Evolutionary conservation across 1,140 invertebrate species (phyloP).

Genomic region (Hyposmocoma kahamanoa): DNA sequence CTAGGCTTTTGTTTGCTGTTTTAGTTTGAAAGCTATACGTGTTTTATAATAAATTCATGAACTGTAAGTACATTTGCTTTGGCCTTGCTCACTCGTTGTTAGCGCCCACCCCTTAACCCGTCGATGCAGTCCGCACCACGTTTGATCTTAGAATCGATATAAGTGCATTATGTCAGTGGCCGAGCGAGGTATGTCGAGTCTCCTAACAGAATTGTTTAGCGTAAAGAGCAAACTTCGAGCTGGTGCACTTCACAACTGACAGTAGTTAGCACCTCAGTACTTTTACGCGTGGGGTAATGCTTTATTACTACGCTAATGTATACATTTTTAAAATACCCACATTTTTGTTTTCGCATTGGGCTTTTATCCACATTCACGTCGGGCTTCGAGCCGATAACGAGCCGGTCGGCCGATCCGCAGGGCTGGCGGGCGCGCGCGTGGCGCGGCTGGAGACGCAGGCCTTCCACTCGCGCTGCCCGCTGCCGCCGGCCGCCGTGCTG

Average conservation of each 20-base stretch:
- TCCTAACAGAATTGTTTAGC: too few species aligned
- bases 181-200: too few species aligned
- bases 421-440: constrained; percentile 25
- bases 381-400: not conserved
- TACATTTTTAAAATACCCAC: not conserved
- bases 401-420: constrained; percentile 18
- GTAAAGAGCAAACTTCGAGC: not conserved
- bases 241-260: not conserved
- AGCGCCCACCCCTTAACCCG: too few species aligned
- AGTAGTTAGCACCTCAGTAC: not conserved
- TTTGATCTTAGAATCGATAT: too few species aligned
- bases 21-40: too few species aligned
- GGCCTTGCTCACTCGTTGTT: too few species aligned
- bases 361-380: too few species aligned
- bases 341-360: not conserved
- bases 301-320: not conserved
- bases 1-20: too few species aligned
- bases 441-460: constrained; percentile 85
- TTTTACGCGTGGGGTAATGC: not conserved
- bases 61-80: too few species aligned
- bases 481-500: constrained; percentile 83
- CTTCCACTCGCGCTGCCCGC: constrained; percentile 86
- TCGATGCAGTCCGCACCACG: too few species aligned
- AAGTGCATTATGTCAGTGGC: too few species aligned
- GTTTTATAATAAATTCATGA: too few species aligned